phyloP scores from a whole-genome alignment of 92 coral and sea anemone species.

The Montipora capitata region DNA sequence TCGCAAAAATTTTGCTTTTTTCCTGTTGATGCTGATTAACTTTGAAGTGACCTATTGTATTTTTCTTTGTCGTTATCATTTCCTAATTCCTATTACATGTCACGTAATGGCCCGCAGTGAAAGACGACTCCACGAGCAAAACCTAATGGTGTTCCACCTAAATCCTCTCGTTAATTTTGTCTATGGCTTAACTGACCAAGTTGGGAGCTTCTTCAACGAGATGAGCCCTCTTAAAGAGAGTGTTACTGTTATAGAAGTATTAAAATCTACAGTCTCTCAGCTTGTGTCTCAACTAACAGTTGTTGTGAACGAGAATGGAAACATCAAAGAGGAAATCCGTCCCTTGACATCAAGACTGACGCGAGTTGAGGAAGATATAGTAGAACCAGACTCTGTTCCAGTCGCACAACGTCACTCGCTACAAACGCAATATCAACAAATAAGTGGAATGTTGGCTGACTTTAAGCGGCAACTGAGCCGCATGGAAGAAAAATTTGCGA shows the following conservation, averaged over 20 bases:
- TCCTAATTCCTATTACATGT: not conserved
- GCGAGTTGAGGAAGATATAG: conserved; percentile 19
- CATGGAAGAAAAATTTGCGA: conserved; percentile 69
- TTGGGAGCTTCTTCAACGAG: conserved; percentile 23
- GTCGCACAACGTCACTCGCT: conserved; percentile 11
- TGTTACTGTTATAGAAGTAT: conserved; percentile 5
- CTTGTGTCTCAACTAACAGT: conserved; percentile 45
- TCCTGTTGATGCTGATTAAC: too few species aligned
- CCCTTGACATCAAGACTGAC: conserved; percentile 15
- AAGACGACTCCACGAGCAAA: conserved; percentile 48
- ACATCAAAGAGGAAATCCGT: conserved; percentile 16
- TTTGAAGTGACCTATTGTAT: too few species aligned
- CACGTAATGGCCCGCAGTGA: conserved; percentile 51
- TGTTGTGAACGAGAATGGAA: conserved; percentile 17
- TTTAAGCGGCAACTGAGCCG: conserved; percentile 52
- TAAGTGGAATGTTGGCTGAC: conserved; percentile 24
- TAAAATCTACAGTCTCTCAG: conserved; percentile 53
- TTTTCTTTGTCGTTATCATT: too few species aligned
- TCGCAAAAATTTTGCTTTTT: too few species aligned
- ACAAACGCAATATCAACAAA: conserved; percentile 20
- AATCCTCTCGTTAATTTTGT: conserved; percentile 21
- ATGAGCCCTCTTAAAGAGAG: conserved; percentile 31
- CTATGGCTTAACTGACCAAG: conserved; percentile 3
- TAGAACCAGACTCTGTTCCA: conserved; percentile 26
- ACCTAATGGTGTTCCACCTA: conserved; percentile 25